phyloP scores from a whole-genome alignment of 2,113 vertebrate species.

The Fukomys damarensis region DNA sequence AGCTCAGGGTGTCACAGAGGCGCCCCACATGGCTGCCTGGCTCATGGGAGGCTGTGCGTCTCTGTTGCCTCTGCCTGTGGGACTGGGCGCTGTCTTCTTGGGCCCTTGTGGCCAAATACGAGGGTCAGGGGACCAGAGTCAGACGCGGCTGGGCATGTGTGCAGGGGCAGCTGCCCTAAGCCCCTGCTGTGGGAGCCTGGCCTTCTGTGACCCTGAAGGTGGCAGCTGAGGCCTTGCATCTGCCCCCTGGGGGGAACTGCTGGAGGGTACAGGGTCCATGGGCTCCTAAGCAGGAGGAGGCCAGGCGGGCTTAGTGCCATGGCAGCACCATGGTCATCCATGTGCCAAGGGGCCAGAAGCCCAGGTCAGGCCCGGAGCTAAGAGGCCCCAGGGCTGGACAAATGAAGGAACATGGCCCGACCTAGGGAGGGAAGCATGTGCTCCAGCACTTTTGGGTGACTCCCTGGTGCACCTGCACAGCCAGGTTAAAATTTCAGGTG shows the following conservation, averaged over 20 bases:
- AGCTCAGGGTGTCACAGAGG: background rate
- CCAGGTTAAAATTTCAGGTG: background rate
- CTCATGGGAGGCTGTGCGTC: background rate
- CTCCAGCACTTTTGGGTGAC: background rate
- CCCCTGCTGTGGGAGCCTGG: background rate
- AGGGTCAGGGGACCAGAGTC: too few relatives aligned
- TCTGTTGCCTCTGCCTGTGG: background rate
- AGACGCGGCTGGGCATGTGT: fast-evolving
- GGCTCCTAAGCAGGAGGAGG: background rate
- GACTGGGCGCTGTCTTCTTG: background rate
- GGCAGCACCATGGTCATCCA: fast-evolving
- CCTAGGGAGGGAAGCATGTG: background rate
- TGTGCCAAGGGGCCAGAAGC: background rate
- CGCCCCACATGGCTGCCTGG: background rate
- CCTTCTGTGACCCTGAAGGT: fast-evolving
- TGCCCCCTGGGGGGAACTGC: too few relatives aligned
- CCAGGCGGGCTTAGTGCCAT: background rate
- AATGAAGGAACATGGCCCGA: background rate
- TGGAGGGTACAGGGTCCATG: too few relatives aligned
- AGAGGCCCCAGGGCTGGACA: background rate
- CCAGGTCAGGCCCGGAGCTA: background rate
- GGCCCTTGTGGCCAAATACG: fast-evolving
- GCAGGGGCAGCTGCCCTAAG: background rate
- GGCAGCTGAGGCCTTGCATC: background rate
- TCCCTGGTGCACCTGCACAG: background rate